Evolutionary conservation across 2,888 invertebrate species (phyloP).

Genomic region (Leptogaster cylindrica): DNA sequence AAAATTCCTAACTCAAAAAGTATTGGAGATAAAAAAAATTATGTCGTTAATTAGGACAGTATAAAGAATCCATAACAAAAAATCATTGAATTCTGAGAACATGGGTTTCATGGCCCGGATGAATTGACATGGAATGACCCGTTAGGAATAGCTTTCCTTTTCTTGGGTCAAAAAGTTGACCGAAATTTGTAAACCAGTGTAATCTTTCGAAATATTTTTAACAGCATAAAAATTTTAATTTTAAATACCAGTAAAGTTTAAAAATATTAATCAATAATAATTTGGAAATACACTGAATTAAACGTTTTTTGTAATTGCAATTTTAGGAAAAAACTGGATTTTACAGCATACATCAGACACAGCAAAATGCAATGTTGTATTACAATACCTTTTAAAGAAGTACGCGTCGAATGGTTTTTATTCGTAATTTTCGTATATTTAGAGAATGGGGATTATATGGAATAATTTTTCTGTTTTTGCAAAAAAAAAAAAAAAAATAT

Average conservation of each 20-base stretch:
- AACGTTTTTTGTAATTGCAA: conserved; percentile 63
- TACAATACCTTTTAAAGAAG: conserved; percentile 90
- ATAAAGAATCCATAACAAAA: too few relatives aligned
- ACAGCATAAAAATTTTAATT: background rate
- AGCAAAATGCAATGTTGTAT: conserved; percentile 84
- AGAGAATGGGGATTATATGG: conserved; percentile 44
- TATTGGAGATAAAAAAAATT: too few relatives aligned
- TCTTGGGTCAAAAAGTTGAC: too few relatives aligned
- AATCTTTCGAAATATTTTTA: too few relatives aligned
- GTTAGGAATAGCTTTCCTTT: too few relatives aligned
- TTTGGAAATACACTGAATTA: conserved; percentile 52
- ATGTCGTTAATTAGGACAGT: too few relatives aligned
- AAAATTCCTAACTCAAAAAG: too few relatives aligned
- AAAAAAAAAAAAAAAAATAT: conserved; percentile 18
- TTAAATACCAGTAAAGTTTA: background rate
- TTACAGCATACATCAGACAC: conserved; percentile 85
- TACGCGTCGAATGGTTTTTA: conserved; percentile 61
- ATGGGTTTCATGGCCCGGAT: too few relatives aligned
- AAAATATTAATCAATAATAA: conserved; percentile 34
- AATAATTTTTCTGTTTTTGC: background rate
- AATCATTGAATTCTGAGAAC: too few relatives aligned
- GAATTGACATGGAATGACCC: too few relatives aligned
- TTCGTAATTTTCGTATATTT: conserved; percentile 47
- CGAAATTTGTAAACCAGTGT: too few relatives aligned
- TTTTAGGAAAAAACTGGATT: conserved; percentile 92